phyloP scores from a whole-genome alignment of 2,113 vertebrate species.

The Pholis gunnellus region DNA sequence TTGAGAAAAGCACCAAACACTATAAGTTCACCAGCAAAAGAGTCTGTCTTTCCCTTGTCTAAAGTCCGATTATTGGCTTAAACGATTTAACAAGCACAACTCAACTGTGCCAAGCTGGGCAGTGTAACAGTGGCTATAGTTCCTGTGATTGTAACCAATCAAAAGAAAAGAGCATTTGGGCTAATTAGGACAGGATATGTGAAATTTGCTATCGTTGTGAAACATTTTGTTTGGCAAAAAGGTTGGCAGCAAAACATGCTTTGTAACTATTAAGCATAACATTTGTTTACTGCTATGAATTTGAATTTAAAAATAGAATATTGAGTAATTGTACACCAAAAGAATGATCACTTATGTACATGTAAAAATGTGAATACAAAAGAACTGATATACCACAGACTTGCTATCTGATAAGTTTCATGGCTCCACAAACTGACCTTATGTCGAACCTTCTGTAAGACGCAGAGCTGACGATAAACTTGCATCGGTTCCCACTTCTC shows the following conservation, averaged over 20 bases:
- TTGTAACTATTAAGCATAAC: constrained; percentile 8
- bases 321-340: neutral
- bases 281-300: neutral
- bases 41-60: constrained; percentile 10
- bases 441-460: constrained; percentile 47
- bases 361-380: neutral
- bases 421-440: constrained; percentile 5
- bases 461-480: constrained; percentile 17
- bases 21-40: neutral
- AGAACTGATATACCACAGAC: constrained; percentile 34
- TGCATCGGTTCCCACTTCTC: constrained; percentile 26
- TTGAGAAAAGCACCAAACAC: neutral
- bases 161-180: constrained; percentile 53
- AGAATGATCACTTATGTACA: neutral
- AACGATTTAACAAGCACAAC: neutral
- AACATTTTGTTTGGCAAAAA: constrained; percentile 38
- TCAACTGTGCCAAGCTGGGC: constrained; percentile 36
- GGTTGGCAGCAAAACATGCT: constrained; percentile 12
- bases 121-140: constrained; percentile 15
- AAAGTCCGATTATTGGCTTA: constrained; percentile 21
- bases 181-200: constrained; percentile 60
- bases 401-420: constrained; percentile 28
- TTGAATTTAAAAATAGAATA: neutral
- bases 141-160: constrained; percentile 52
- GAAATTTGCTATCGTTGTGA: constrained; percentile 41